These are phyloP conservation scores for Perca flavescens DNA, from an alignment of 2,113 vertebrate species.

Conservation along the genomic window DNA sequence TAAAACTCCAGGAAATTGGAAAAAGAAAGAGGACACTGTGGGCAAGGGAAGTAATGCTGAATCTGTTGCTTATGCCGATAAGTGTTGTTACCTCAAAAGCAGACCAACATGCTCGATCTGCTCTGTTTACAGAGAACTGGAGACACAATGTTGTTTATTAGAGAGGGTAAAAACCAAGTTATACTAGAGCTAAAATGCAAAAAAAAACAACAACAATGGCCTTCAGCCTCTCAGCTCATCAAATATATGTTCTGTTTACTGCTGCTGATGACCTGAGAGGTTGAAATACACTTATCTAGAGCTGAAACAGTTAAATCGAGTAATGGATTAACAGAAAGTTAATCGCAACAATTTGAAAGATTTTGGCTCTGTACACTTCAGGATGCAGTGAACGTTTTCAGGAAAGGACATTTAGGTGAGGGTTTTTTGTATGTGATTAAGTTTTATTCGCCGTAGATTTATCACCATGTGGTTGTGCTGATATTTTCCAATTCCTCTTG, in stretches of 20 bases:
- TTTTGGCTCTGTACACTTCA: neutral
- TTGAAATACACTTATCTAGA: neutral
- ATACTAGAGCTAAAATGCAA: neutral
- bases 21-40: slow-evolving; percentile 37
- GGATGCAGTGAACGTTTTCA: neutral
- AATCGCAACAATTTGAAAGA: no score
- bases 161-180: neutral
- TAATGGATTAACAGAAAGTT: neutral
- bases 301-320: neutral
- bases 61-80: neutral
- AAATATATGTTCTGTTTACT: neutral
- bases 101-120: neutral
- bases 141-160: neutral
- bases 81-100: neutral
- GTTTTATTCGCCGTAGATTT: neutral
- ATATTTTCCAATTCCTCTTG: neutral
- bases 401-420: neutral
- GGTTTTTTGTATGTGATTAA: neutral
- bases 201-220: neutral
- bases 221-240: neutral
- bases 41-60: neutral
- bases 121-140: neutral
- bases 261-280: neutral
- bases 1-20: slow-evolving; percentile 55
- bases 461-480: neutral